These are phyloP conservation scores for Cyrtonyx montezumae DNA, from an alignment of 2,113 vertebrate species.

Conservation along the genomic window DNA sequence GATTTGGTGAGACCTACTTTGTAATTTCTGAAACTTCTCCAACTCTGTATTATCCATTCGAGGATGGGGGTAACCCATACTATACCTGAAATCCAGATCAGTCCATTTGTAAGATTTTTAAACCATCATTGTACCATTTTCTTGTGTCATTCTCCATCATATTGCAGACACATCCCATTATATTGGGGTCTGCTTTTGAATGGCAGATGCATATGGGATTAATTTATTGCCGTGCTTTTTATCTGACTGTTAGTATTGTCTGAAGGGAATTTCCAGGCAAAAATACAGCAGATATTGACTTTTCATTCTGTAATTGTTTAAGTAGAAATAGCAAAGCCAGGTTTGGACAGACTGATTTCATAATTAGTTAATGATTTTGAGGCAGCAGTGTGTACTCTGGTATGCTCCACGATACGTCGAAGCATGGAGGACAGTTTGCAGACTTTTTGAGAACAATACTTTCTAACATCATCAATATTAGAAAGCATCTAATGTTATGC, in stretches of 20 bases:
- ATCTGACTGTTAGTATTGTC: background rate
- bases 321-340: background rate
- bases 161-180: background rate
- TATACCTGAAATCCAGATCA: background rate
- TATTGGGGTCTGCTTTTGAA: background rate
- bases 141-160: background rate
- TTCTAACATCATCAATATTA: background rate
- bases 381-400: background rate
- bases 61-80: background rate
- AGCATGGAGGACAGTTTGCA: background rate
- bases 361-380: background rate
- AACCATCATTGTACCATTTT: fast-evolving
- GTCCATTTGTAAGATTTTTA: background rate
- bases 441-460: background rate
- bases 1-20: background rate
- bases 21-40: background rate
- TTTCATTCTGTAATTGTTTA: background rate
- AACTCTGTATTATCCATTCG: background rate
- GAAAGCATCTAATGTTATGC: background rate
- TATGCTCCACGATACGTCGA: background rate
- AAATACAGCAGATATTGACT: background rate
- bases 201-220: background rate
- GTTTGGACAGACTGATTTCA: background rate
- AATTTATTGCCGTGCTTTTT: background rate
- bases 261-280: background rate